Evolutionary conservation across 1,140 invertebrate species (phyloP).

Genomic region (Drosophila melanogaster): DNA sequence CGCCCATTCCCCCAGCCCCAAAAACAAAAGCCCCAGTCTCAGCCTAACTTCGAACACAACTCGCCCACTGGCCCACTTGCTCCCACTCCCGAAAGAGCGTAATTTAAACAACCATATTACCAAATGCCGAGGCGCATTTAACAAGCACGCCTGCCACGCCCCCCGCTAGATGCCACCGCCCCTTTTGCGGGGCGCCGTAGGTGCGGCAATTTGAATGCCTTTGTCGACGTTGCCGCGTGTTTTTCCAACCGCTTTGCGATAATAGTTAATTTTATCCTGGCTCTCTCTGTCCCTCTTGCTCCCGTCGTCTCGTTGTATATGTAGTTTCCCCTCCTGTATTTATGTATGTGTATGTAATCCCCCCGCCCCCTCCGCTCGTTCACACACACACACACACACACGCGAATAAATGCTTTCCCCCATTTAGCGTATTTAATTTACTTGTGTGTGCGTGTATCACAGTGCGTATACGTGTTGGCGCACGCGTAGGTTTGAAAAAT

Average conservation of each 20-base stretch:
- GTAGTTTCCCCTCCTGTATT: conserved; percentile 26
- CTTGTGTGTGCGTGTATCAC: conserved; percentile 37
- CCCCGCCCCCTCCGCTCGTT: neutral
- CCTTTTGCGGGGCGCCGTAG: conserved; percentile 35
- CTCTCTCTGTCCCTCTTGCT: conserved; percentile 23
- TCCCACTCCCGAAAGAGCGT: conserved; percentile 29
- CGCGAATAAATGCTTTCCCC: conserved; percentile 66
- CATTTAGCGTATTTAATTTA: conserved; percentile 79
- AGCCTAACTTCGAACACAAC: too few species aligned
- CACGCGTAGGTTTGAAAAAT: conserved; percentile 70
- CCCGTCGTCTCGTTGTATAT: conserved; percentile 36
- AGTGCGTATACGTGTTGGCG: conserved; percentile 62
- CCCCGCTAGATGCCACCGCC: neutral
- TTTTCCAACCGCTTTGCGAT: conserved; percentile 81
- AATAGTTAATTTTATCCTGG: conserved; percentile 77
- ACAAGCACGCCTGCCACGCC: conserved; percentile 19
- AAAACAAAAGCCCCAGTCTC: too few species aligned
- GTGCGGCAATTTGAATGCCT: conserved; percentile 77
- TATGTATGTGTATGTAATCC: conserved; percentile 3
- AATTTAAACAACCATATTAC: conserved; percentile 80
- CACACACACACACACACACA: conserved; percentile 16
- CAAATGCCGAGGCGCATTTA: conserved; percentile 71
- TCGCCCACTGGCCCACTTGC: neutral
- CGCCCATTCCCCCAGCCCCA: conserved; percentile 40
- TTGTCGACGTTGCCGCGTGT: conserved; percentile 65